A percentile compares a stretch with the other conserved stretches of the same genome.
phyloP scores from a whole-genome alignment of 2,797 vertebrate species.

The Lophotriccus pileatus region DNA sequence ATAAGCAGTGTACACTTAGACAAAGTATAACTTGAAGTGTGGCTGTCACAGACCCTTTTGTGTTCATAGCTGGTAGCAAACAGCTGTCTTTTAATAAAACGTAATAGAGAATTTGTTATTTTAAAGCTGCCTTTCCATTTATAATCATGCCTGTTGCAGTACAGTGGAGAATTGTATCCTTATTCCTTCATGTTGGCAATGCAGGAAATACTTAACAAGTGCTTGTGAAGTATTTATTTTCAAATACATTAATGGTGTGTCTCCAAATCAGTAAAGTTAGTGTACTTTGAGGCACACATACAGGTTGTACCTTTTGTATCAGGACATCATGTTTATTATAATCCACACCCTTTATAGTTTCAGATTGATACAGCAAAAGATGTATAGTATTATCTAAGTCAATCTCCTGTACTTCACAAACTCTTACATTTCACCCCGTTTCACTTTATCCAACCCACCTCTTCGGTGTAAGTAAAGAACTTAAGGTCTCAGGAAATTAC shows the following conservation, averaged over 20 bases:
- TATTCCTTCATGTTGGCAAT: not conserved
- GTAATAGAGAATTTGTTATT: conserved; percentile 38
- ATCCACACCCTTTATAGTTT: not conserved
- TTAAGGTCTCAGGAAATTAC: not conserved
- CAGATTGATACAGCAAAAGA: not conserved
- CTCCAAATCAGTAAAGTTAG: not conserved
- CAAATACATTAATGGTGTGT: not conserved
- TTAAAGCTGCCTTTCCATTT: conserved; percentile 30
- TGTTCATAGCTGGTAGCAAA: not conserved
- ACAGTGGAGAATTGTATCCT: conserved; percentile 27
- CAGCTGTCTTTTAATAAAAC: conserved; percentile 28
- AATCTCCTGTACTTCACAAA: not conserved
- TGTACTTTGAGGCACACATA: not conserved
- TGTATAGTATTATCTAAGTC: not conserved
- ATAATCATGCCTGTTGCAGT: not conserved
- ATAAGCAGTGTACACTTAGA: not conserved
- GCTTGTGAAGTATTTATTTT: not conserved
- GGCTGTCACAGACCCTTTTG: not conserved
- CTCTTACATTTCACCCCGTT: not conserved
- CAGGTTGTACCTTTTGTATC: not conserved
- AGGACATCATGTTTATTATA: not conserved
- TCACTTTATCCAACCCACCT: not conserved
- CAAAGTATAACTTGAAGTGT: not conserved
- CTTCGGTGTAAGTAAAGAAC: not conserved
- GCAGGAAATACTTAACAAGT: conserved; percentile 16